Base-by-base conservation (phyloP, 2,113 vertebrate genomes). In the Panurus biarmicus region DNA sequence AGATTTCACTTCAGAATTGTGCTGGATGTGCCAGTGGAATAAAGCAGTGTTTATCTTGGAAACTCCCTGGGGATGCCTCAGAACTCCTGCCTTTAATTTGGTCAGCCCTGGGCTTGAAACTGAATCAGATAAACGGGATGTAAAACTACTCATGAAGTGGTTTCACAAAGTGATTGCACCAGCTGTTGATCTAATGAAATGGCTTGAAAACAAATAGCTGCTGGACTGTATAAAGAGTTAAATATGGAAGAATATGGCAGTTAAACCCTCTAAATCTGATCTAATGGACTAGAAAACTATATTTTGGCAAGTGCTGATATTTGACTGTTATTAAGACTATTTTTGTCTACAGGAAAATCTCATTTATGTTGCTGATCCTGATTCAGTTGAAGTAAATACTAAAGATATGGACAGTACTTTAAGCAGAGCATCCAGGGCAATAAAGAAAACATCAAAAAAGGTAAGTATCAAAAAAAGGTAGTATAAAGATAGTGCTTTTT, bases 391-490 rank as follows among this genome's bases (percentile, higher is more conserved):
- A 98, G 98, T 99, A 93, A 99, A 97, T 98, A 99, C 99, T 56
- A 99, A 99, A 97, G 99, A 99, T 94, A 98, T 99, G 99, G 99
- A 99, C 95, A 99, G 99, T 96, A 99, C 99, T n/a, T 97, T 99
- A 95, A 99, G 99, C 97, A 98, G 98, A 97, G 99, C 99, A 87
- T 99, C 99, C 90, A 98, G 99, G 81, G 99, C 98, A 96, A 99
- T 99, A 97, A 99, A 99, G 97, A 99, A 99, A 97, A 99, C 99
- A 15, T 99, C 99, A 38, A 99, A 99, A 97, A 99, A 99, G 98
- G 99, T 99, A 97, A 96, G n/a, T n/a, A n/a, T n/a, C n/a, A n/a
- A n/a, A n/a, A n/a, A n/a, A n/a, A n/a, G 96, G 22, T 51, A 17
- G 12, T 38, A 29, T 17, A 50, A 67, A 70, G 35, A 36, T 5